These are phyloP conservation scores for Rhingia rostrata DNA, from an alignment of 2,888 invertebrate genomes.

Conservation along the genomic window DNA sequence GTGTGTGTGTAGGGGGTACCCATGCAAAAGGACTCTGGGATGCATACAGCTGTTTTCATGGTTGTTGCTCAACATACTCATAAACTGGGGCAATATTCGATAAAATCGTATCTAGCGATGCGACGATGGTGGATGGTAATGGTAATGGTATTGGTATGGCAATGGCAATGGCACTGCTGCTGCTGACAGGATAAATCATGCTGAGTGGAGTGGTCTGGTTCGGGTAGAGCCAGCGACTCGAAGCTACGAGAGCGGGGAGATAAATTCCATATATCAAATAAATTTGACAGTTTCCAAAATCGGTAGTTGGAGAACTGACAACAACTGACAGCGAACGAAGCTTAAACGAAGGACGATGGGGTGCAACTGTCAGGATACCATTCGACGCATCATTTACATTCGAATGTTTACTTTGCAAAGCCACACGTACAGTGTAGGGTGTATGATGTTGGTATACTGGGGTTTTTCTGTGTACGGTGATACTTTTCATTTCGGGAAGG, in stretches of 20 bases:
- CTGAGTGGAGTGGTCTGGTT: constrained; percentile 9
- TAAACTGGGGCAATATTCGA: constrained; percentile 57
- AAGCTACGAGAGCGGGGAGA: no score
- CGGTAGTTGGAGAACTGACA: constrained; percentile 50
- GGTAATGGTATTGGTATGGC: not conserved
- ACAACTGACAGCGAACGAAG: constrained; percentile 55
- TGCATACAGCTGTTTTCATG: constrained; percentile 50
- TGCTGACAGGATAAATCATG: constrained; percentile 69
- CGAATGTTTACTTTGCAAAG: constrained; percentile 41
- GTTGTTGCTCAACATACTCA: constrained; percentile 11
- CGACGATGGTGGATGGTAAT: not conserved
- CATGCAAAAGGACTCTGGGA: constrained; percentile 1
- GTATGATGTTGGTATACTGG: not conserved
- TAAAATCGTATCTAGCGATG: constrained; percentile 36
- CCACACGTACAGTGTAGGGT: constrained; percentile 21
- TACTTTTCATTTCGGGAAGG: no score
- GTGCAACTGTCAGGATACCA: constrained; percentile 54
- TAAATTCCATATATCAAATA: constrained; percentile 65
- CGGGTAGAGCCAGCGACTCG: not conserved
- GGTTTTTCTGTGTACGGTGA: not conserved
- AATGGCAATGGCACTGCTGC: constrained; percentile 5
- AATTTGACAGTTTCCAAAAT: constrained; percentile 68
- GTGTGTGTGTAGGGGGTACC: not conserved
- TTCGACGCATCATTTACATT: constrained; percentile 46
- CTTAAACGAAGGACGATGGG: not conserved